These are phyloP conservation scores for Rhagophthalmus giganteus DNA, from an alignment of 2,888 invertebrate species.

Conservation along the genomic window DNA sequence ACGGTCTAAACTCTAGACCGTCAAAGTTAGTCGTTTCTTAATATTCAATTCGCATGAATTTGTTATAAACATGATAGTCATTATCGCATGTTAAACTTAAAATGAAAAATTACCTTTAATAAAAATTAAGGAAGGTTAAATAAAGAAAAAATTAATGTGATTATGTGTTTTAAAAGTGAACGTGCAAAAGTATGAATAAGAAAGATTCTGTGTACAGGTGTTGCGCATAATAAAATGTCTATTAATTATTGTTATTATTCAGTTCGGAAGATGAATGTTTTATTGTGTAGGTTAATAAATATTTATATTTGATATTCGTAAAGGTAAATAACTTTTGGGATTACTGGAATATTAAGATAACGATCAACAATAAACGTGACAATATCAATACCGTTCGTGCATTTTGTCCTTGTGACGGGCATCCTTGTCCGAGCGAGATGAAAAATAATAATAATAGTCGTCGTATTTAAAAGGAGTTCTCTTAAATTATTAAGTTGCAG, in stretches of 20 bases:
- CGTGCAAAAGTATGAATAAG: too few relatives aligned
- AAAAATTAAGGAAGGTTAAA: too few relatives aligned
- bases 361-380: constrained; percentile 18
- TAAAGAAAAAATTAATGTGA: too few relatives aligned
- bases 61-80: too few relatives aligned
- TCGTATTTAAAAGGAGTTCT: constrained; percentile 16
- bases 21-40: too few relatives aligned
- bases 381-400: constrained; percentile 10
- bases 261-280: not conserved
- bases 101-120: too few relatives aligned
- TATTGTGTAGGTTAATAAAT: not conserved
- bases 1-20: too few relatives aligned
- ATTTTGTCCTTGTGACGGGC: constrained; percentile 12
- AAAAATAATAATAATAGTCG: constrained; percentile 15
- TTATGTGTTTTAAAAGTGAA: too few relatives aligned
- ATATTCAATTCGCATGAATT: too few relatives aligned
- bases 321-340: not conserved
- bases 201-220: not conserved
- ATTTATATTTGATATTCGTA: not conserved
- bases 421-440: constrained; percentile 7
- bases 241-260: not conserved
- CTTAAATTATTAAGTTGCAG: constrained; percentile 21
- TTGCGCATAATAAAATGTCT: not conserved
- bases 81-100: too few relatives aligned
- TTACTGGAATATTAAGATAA: constrained; percentile 9